These are phyloP conservation scores for Parasteatoda lunata DNA, from an alignment of 2,888 invertebrate species.

Conservation along the genomic window DNA sequence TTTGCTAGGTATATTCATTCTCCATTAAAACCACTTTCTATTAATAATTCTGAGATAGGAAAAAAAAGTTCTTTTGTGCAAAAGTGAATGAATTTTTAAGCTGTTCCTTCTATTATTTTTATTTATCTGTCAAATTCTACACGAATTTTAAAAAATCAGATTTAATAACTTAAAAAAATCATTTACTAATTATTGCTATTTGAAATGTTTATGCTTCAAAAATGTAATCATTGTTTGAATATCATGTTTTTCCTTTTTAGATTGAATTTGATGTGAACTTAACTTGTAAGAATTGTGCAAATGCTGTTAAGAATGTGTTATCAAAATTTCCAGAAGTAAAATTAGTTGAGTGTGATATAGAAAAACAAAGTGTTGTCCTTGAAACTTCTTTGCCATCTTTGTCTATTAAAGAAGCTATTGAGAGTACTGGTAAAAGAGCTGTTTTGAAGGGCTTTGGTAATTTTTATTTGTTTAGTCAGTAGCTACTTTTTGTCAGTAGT, in stretches of 20 bases:
- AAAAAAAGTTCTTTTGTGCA: no score
- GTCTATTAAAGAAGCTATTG: constrained; percentile 77
- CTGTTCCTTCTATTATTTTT: no score
- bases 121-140: no score
- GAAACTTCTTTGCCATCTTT: constrained; percentile 81
- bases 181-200: no score
- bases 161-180: no score
- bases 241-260: constrained; percentile 46
- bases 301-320: constrained; percentile 66
- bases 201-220: no score
- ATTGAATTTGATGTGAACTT: constrained; percentile 70
- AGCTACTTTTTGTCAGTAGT: no score
- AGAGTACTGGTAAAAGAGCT: constrained; percentile 82
- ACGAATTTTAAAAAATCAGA: no score
- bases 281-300: constrained; percentile 66
- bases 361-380: constrained; percentile 81
- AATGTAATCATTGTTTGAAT: not conserved
- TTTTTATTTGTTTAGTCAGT: not conserved
- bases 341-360: constrained; percentile 78
- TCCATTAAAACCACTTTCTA: no score
- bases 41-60: no score
- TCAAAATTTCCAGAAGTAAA: constrained; percentile 75
- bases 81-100: no score
- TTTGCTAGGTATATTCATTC: no score
- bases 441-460: constrained; percentile 86